Evolutionary conservation across 2,113 vertebrate species (phyloP).

Genomic region (Ammodytes dubius): DNA sequence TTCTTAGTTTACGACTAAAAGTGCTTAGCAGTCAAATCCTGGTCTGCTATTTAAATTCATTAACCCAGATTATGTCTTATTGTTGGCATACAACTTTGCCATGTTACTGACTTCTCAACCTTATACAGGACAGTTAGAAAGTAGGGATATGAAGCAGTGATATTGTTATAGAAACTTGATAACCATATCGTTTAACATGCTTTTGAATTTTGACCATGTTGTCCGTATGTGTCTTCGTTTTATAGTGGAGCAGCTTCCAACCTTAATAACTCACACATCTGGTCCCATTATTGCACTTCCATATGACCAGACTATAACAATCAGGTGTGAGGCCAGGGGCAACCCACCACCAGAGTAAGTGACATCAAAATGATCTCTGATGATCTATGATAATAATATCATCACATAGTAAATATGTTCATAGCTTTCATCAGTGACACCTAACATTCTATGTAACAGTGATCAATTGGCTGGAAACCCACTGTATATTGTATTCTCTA

Average conservation of each 20-base stretch:
- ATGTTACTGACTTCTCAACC: neutral
- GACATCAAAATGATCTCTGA: neutral
- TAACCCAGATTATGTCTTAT: slow-evolving; percentile 16
- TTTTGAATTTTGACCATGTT: slow-evolving; percentile 15
- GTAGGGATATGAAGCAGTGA: neutral
- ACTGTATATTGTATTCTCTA: neutral
- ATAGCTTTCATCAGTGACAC: neutral
- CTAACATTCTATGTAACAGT: neutral
- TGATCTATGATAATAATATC: neutral
- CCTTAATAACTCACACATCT: slow-evolving; percentile 87
- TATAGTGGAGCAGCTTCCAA: slow-evolving; percentile 93
- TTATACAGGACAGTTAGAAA: neutral
- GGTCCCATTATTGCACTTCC: slow-evolving; percentile 88
- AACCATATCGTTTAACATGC: neutral
- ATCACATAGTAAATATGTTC: neutral
- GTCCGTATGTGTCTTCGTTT: slow-evolving; percentile 38
- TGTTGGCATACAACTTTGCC: neutral
- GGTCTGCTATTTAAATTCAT: slow-evolving; percentile 34
- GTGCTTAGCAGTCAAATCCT: neutral
- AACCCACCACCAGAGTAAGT: slow-evolving; percentile 93
- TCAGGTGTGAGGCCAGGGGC: slow-evolving; percentile 93
- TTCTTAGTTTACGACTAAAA: slow-evolving; percentile 31
- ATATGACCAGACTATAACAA: slow-evolving; percentile 86
- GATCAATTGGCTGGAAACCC: neutral
- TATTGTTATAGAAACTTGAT: neutral